phyloP scores from a whole-genome alignment of 2,888 invertebrate genomes.

The Sturmia bella region DNA sequence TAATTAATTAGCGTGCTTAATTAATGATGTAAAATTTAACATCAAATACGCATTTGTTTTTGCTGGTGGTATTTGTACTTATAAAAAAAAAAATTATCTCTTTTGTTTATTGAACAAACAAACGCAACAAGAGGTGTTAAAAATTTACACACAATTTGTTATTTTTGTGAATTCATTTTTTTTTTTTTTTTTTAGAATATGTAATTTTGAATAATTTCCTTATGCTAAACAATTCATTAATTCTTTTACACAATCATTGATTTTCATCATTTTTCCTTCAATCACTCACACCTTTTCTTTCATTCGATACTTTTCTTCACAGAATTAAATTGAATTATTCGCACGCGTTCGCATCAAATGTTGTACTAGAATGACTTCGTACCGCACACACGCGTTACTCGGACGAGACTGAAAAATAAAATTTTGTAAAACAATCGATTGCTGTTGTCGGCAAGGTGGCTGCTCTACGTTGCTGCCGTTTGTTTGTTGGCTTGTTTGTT shows the following conservation, averaged over 20 bases:
- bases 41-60: not conserved
- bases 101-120: slow-evolving; percentile 20
- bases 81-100: slow-evolving; percentile 22
- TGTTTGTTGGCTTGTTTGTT: slow-evolving; percentile 5
- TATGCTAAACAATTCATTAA: slow-evolving; percentile 17
- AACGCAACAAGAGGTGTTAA: slow-evolving; percentile 26
- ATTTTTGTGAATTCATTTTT: not conserved
- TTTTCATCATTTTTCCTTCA: not conserved
- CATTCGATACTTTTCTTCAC: slow-evolving; percentile 23
- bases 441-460: slow-evolving; percentile 42
- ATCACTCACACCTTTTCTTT: slow-evolving; percentile 28
- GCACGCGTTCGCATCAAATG: slow-evolving; percentile 55
- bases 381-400: slow-evolving; percentile 78
- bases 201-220: not conserved
- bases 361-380: slow-evolving; percentile 64
- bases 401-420: slow-evolving; percentile 73
- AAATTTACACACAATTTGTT: slow-evolving; percentile 28
- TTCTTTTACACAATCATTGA: slow-evolving; percentile 24
- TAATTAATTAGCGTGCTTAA: slow-evolving; percentile 26
- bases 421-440: slow-evolving; percentile 48
- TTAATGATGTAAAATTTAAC: slow-evolving; percentile 30
- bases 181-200: not conserved
- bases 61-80: not conserved
- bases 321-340: slow-evolving; percentile 30
- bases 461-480: slow-evolving; percentile 6